Evolutionary conservation across 2,888 invertebrate species (phyloP).

Genomic region (Encarsia formosa): DNA sequence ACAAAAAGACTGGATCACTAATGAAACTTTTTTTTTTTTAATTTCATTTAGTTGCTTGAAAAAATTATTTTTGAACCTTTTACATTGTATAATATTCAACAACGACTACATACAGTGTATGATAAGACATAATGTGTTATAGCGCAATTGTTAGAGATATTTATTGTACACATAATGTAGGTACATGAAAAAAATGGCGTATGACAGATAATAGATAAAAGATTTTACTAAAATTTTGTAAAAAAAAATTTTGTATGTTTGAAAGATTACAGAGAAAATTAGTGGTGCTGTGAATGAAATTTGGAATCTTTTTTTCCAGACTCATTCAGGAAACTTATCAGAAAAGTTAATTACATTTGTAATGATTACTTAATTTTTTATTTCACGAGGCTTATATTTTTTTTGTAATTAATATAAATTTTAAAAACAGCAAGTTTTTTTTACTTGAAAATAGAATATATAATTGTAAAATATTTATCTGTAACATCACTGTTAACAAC

Average conservation of each 20-base stretch:
- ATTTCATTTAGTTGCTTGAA: too few relatives aligned
- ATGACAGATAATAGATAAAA: conserved; percentile 13
- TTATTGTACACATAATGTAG: conserved; percentile 12
- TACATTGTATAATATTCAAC: too few relatives aligned
- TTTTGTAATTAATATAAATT: too few relatives aligned
- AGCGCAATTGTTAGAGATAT: conserved; percentile 16
- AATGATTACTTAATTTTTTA: too few relatives aligned
- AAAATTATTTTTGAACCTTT: too few relatives aligned
- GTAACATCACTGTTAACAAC: too few relatives aligned
- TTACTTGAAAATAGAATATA: not conserved
- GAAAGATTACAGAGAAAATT: conserved; percentile 14
- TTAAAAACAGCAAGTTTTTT: too few relatives aligned
- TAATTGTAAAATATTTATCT: conserved; percentile 7
- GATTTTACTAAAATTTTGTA: conserved; percentile 23
- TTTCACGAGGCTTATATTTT: too few relatives aligned
- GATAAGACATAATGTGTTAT: conserved; percentile 10
- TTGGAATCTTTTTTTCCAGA: conserved; percentile 17
- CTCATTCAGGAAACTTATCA: conserved; percentile 18
- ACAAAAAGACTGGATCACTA: too few relatives aligned
- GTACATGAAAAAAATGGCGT: conserved; percentile 11
- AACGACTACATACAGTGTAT: too few relatives aligned
- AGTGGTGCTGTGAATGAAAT: conserved; percentile 23
- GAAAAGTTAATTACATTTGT: conserved; percentile 11
- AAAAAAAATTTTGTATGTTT: conserved; percentile 20
- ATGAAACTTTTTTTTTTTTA: too few relatives aligned